Conservation (phyloP, 2,113 vertebrate genomes). For the Fregata magnificens region DNA sequence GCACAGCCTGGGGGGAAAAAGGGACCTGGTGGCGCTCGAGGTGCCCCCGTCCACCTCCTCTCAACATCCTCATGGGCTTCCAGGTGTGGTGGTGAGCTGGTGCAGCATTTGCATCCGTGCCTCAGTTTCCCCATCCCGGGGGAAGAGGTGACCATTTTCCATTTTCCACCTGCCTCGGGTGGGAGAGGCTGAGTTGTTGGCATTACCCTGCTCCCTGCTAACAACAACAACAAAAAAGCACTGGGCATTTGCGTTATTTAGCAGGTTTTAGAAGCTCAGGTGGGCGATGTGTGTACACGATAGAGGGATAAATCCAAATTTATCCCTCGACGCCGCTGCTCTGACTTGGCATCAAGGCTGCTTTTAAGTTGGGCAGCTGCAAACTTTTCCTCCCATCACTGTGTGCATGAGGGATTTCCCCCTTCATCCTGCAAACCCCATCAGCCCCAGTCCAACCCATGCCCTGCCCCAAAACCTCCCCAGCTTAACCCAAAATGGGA, state of each 20-base stretch:
- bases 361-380: background rate
- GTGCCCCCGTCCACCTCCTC: background rate
- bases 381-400: background rate
- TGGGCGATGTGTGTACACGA: rapidly evolving
- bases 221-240: rapidly evolving
- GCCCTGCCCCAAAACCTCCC: background rate
- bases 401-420: rapidly evolving
- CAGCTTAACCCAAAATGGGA: background rate
- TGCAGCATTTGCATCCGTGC: background rate
- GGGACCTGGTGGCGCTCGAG: background rate
- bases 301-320: rapidly evolving
- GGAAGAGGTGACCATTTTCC: background rate
- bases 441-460: rapidly evolving
- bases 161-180: background rate
- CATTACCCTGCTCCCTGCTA: background rate
- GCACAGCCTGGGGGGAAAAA: background rate
- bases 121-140: background rate
- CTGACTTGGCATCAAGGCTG: background rate
- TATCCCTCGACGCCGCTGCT: background rate
- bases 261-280: background rate
- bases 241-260: background rate
- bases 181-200: background rate
- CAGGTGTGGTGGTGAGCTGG: background rate
- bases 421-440: background rate
- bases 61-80: background rate